Evolutionary conservation across 2,888 invertebrate genomes (phyloP).

Genomic region (Anthophora plumipes): DNA sequence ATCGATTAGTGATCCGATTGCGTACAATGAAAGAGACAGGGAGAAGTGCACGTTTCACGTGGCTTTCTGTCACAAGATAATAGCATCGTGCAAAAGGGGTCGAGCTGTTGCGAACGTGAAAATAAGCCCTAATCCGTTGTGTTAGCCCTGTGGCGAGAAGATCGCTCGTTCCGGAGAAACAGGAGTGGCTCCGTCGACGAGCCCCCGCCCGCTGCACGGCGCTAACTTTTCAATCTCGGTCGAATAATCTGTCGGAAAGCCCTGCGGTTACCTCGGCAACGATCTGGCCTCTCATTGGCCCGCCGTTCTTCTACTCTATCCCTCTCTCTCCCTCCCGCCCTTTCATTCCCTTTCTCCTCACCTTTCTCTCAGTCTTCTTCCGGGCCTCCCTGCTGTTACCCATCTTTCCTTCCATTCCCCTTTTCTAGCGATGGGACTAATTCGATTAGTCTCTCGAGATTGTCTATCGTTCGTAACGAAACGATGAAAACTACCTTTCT

Average conservation of each 20-base stretch:
- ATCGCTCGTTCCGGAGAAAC: slow-evolving; percentile 48
- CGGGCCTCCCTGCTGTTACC: slow-evolving; percentile 40
- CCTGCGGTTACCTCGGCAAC: slow-evolving; percentile 84
- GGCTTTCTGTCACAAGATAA: slow-evolving; percentile 37
- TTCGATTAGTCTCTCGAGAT: slow-evolving; percentile 4
- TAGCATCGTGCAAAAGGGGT: slow-evolving; percentile 43
- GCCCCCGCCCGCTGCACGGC: slow-evolving; percentile 56
- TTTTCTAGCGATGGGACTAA: slow-evolving; percentile 49
- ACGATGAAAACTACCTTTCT: neutral
- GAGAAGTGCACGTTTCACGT: slow-evolving; percentile 24
- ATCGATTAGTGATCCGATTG: neutral
- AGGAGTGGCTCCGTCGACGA: slow-evolving; percentile 58
- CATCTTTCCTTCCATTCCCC: slow-evolving; percentile 53
- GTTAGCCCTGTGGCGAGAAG: slow-evolving; percentile 59
- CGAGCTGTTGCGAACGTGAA: slow-evolving; percentile 39
- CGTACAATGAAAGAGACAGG: neutral
- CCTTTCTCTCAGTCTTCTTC: slow-evolving; percentile 32
- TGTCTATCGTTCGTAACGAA: neutral
- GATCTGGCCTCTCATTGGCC: slow-evolving; percentile 83
- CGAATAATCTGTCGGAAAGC: slow-evolving; percentile 81
- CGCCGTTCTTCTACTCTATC: slow-evolving; percentile 58
- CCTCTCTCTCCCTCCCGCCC: slow-evolving; percentile 42
- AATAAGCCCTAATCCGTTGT: slow-evolving; percentile 63
- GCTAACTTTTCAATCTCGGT: slow-evolving; percentile 84
- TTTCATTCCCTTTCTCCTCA: slow-evolving; percentile 34